Base-by-base conservation (phyloP, 30 jellyfish, hydroid and myxozoan species). In the Aurelia aurita complex sp. Pacific region DNA sequence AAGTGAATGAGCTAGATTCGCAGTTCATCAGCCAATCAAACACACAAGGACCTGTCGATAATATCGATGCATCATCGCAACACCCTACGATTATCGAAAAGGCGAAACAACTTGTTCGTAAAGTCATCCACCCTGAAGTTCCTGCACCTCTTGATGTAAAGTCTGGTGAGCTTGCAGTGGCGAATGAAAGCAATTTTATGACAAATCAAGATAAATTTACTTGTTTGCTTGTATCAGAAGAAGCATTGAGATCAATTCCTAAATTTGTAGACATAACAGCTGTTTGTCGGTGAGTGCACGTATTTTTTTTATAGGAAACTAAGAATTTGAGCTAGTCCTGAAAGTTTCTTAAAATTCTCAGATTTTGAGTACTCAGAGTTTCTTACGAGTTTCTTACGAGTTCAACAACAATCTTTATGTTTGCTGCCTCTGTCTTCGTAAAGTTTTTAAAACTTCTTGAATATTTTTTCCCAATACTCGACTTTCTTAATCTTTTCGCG, bases 261-360 rank as follows among this genome's bases (percentile, higher is more conserved):
- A 76, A 85, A 66, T 76, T 85, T 65, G 94, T 85, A 55, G 88
- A 85, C 43, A 77, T 85, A 43, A 85, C 94, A 50, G 94, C 94
- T 15, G 87, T 64, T 15, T 85, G 88, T 36, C 82, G 94, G 94
- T 85, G 8, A n/a, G 88, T 85, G 13, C 2, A 33, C 43, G 29
- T 23, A 0, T 23, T 23, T 23, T 23, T 23, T 23, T 23, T 23
- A 23, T 23, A 23, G 29, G 29, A 23, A 23, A 23, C 29, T 23
- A 23, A 23, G 29, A 0, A 23, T 23, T 23, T 23, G 29, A 23
- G 29, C 29, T 23, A 23, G 29, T 23, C 0, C 29, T 0, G 29
- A 23, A 23, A 23, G 29, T 23, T 23, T 23, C 29, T 23, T 23
- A 23, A 23, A 23, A 0, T 23, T 23, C 0, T 23, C 0, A 23